These are phyloP conservation scores for Aspidoscelis tigris DNA, from an alignment of 2,113 vertebrate species.

Conservation along the genomic window DNA sequence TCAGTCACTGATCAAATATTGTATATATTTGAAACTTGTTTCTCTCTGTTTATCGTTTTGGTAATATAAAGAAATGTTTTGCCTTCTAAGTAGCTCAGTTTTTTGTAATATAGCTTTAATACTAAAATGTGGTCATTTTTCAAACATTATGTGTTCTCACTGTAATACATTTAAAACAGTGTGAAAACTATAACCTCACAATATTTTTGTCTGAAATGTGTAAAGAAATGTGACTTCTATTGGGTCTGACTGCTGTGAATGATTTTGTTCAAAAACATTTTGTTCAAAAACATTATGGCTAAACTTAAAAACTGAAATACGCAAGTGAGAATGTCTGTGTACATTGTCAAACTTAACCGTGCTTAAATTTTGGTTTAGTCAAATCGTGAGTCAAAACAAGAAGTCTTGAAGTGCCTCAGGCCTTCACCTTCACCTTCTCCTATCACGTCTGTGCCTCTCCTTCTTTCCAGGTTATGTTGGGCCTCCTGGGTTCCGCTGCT, in stretches of 20 bases:
- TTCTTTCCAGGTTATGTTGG: too few relatives aligned
- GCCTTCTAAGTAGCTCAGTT: not conserved
- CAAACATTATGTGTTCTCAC: not conserved
- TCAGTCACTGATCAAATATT: too few relatives aligned
- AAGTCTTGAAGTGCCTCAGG: too few relatives aligned
- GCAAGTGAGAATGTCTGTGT: not conserved
- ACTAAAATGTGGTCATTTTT: not conserved
- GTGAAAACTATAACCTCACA: not conserved
- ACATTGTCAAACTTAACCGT: not conserved
- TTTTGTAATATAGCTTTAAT: not conserved
- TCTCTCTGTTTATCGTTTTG: not conserved
- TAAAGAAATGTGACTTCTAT: not conserved
- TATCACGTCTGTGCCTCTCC: too few relatives aligned
- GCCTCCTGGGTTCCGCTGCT: too few relatives aligned
- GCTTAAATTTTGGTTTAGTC: too few relatives aligned
- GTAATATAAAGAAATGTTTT: not conserved
- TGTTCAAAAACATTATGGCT: rapidly evolving
- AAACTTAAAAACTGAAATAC: not conserved
- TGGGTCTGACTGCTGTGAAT: not conserved
- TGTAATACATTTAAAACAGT: not conserved
- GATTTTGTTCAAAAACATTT: not conserved
- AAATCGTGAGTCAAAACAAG: too few relatives aligned
- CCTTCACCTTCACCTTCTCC: too few relatives aligned
- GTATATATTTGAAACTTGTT: not conserved
- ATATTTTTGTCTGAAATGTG: not conserved